Evolutionary conservation across 2,113 vertebrate genomes (phyloP).

Genomic region (Neolamprologus toae): DNA sequence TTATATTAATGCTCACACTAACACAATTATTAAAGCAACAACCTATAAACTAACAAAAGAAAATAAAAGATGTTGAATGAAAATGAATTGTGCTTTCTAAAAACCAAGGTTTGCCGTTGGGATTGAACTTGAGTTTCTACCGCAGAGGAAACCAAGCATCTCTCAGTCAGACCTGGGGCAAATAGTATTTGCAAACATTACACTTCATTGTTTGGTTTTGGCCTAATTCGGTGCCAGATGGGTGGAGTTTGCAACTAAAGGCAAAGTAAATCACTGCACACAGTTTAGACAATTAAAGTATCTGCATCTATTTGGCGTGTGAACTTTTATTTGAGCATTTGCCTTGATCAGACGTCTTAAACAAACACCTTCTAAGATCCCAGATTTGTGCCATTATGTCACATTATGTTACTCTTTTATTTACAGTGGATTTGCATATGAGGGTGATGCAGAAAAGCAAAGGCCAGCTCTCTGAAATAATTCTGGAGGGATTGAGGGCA

Average conservation of each 20-base stretch:
- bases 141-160: constrained; percentile 25
- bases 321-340: background rate
- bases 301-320: background rate
- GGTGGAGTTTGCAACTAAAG: constrained; percentile 26
- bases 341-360: background rate
- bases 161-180: constrained; percentile 30
- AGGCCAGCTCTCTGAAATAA: constrained; percentile 22
- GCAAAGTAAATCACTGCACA: constrained; percentile 24
- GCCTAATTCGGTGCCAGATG: constrained; percentile 8
- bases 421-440: background rate
- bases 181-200: constrained; percentile 53
- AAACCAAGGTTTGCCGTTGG: constrained; percentile 33
- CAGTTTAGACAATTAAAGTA: constrained; percentile 10
- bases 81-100: constrained; percentile 36
- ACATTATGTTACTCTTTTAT: background rate
- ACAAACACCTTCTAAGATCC: background rate
- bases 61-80: constrained; percentile 8
- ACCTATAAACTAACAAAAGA: background rate
- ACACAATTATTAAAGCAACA: background rate
- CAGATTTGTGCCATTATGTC: background rate
- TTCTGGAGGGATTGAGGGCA: constrained; percentile 44
- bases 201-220: constrained; percentile 42
- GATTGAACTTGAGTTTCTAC: constrained; percentile 43
- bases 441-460: constrained; percentile 25
- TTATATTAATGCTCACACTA: background rate